Base-by-base conservation (phyloP, 1,140 invertebrate genomes). In the Elysia chlorotica region DNA sequence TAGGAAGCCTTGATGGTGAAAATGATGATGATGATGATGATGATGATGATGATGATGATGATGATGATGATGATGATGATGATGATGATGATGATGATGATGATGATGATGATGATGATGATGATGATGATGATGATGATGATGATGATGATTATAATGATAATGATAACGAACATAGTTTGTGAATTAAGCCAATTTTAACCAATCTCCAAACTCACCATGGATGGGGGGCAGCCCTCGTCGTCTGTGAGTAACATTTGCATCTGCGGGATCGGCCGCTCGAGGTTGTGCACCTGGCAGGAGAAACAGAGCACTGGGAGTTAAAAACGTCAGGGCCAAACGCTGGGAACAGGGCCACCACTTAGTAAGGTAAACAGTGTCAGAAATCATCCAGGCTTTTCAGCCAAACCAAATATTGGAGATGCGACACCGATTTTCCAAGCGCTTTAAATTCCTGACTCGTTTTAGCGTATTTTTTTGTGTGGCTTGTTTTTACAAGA, bases 21-120 rank as follows among this genome's bases (percentile, higher is more conserved):
- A 28, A 28, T 59, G n/a, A 59, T 59, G 28, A 59, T 59, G 28
- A 59, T 59, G 28, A 59, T 59, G 28, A 59, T 59, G 28, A 59
- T 59, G 28, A 59, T 59, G 28, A 59, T 59, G 28, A 59, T 59
- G 28, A 59, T 59, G 28, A 59, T 59, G 28, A 59, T 59, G 28
- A 59, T 59, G 28, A 59, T 59, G 28, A 59, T 59, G 28, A 59
- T 59, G 28, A 59, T 59, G 28, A 59, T 59, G 28, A 59, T 59
- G 28, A 59, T 59, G 28, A 59, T 59, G 28, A 59, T 48, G 41
- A 48, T 48, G 28, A 59, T 59, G 28, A 59, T 59, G 28, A 59
- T 59, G 28, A 59, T 59, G 28, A 59, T 59, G 28, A 59, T 59
- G 28, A 59, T 59, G 28, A 59, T 59, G 28, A 59, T 59, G 28